Evolutionary conservation across 2,797 vertebrate genomes (phyloP), one percentile per base, ranked within the genome.

Genomic region (Hypotaenidia okinawae): DNA sequence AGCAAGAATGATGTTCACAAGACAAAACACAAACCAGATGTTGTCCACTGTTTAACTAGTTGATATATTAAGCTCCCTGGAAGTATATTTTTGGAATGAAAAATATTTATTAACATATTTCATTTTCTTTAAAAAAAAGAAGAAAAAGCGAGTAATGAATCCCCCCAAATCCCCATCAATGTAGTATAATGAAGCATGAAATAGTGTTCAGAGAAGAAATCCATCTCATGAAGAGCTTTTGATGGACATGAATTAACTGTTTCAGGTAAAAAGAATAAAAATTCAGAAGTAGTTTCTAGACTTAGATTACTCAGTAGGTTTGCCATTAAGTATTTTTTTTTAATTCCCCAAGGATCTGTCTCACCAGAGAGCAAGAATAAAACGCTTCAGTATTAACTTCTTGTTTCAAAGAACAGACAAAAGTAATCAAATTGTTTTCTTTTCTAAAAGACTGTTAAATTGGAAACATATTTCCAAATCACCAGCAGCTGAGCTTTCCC

Each of bases 161-260:
- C 61, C 80, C 84, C 62, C 62, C 15, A 97, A 96, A 74, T 90
- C 70, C 77, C 79, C 84, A 92, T 95, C 96, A 91, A 28, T 47
- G 62, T 35, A 62, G 85, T 73, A 97, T 96, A 97, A 97, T 70
- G 94, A 97, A 94, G 95, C 95, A 90, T 95, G 95, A 97, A 97
- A 97, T 95, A 72, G 92, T 62, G 7, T 87, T 96, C 74, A 78
- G 74, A 97, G 92, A 95, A 76, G 52, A 97, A 97, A 97, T 95
- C 82, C 64, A 79, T 92, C 95, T 95, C 84, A 76, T 76, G 58
- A 90, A 94, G 93, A 94, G 57, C 32, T 92, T 92, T 73, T 90
- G 92, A 95, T 95, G 81, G 87, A 87, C 15, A 2, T 35, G 63
- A 94, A 96, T 96, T 92, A 95, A 95, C 89, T 64, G 61, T 79